Conservation (phyloP, 2,797 vertebrate species). For the Peromyscus aztecus region DNA sequence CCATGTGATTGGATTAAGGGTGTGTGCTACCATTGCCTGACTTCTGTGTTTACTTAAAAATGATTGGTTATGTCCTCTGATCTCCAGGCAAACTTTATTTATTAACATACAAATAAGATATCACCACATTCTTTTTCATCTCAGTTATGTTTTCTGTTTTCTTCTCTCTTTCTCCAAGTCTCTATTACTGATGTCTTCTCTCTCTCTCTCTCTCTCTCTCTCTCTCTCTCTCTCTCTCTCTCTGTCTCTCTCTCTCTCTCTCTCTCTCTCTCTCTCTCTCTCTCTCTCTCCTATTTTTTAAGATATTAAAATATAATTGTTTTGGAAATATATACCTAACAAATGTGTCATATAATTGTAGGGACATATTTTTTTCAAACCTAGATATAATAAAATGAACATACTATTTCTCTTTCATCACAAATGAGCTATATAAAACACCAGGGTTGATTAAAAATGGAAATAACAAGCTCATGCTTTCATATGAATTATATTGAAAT, state of each 20-base stretch:
- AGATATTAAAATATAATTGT: neutral
- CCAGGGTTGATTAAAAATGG: neutral
- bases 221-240: too few species aligned
- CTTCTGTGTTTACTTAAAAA: too few species aligned
- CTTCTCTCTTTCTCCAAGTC: neutral
- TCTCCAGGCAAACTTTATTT: too few species aligned
- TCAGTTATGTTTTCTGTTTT: neutral
- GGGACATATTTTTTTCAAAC: neutral
- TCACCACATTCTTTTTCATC: too few species aligned
- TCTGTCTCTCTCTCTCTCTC: neutral
- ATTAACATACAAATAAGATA: too few species aligned
- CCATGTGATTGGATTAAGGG: too few species aligned
- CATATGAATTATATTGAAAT: neutral
- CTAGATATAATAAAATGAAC: neutral
- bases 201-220: neutral
- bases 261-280: too few species aligned
- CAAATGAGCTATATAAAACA: neutral
- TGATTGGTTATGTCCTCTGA: too few species aligned
- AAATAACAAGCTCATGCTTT: neutral
- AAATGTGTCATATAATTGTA: neutral
- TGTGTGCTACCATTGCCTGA: too few species aligned
- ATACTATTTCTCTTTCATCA: neutral
- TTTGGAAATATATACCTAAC: neutral
- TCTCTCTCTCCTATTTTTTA: neutral
- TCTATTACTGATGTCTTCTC: neutral